phyloP scores from a whole-genome alignment of 2,113 vertebrate genomes.

The Cynoglossus semilaevis region DNA sequence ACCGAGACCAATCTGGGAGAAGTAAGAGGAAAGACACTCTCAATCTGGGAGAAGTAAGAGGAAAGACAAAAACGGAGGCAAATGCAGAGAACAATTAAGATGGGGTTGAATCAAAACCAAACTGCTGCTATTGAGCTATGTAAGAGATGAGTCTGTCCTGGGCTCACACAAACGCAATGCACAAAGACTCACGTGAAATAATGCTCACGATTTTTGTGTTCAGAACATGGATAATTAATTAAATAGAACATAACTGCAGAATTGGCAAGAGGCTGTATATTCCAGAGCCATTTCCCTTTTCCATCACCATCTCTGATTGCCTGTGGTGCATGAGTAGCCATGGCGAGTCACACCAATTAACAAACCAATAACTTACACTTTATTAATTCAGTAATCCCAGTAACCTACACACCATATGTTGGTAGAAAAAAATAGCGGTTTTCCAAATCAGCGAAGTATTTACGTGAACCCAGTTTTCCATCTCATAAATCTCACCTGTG shows the following conservation, averaged over 20 bases:
- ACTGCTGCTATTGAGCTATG: constrained; percentile 35
- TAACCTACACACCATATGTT: background rate
- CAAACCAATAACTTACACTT: too few relatives aligned
- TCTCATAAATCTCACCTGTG: constrained; percentile 1
- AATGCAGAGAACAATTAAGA: constrained; percentile 26
- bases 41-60: constrained; percentile 36
- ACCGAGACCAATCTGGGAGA: constrained; percentile 35
- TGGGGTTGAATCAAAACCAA: constrained; percentile 2
- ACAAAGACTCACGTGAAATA: background rate
- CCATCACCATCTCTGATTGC: too few relatives aligned
- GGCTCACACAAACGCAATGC: constrained; percentile 1
- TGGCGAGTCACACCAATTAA: too few relatives aligned
- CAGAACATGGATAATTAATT: constrained; percentile 3
- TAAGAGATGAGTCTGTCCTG: constrained; percentile 36
- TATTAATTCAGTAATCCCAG: too few relatives aligned
- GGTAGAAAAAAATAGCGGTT: too few relatives aligned
- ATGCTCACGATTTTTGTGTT: background rate
- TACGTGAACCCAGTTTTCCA: background rate
- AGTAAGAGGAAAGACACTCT: too few relatives aligned
- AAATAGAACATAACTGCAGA: constrained; percentile 5
- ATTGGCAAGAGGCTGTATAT: too few relatives aligned
- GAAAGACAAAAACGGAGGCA: constrained; percentile 6
- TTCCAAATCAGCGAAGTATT: too few relatives aligned
- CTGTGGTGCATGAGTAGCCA: too few relatives aligned
- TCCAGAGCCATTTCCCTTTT: too few relatives aligned